Percentiles rank a stretch among this genome's conserved stretches.
These are phyloP conservation scores for Catharus fuscescens DNA, from an alignment of 2,113 vertebrate species.

Conservation along the genomic window DNA sequence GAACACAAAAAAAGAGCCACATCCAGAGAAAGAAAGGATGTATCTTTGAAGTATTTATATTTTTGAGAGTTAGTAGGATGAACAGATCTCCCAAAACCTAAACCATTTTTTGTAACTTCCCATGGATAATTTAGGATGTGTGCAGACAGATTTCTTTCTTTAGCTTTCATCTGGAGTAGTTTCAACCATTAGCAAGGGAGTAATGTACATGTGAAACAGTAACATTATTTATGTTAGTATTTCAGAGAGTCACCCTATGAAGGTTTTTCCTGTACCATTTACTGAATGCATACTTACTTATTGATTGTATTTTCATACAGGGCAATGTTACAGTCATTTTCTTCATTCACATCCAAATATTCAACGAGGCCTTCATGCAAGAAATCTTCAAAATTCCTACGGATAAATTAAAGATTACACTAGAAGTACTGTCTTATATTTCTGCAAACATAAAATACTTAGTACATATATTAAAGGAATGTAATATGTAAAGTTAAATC, in stretches of 20 bases:
- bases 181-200: background rate
- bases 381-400: constrained; percentile 97
- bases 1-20: background rate
- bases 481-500: background rate
- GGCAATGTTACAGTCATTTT: constrained; percentile 96
- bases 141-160: background rate
- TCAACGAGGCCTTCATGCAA: constrained; percentile 96
- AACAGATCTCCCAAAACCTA: background rate
- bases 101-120: background rate
- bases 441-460: background rate
- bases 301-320: constrained; percentile 93
- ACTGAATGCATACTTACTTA: constrained; percentile 81
- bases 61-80: background rate
- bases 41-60: background rate
- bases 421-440: background rate
- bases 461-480: background rate
- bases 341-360: constrained; percentile 98
- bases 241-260: background rate
- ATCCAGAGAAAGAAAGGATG: background rate
- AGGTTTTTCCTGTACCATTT: background rate
- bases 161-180: background rate
- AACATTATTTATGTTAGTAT: background rate
- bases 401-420: background rate
- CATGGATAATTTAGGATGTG: background rate
- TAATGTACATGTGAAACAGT: background rate